A percentile compares a stretch with the other conserved stretches of the same genome.
Evolutionary conservation across 30 jellyfish, hydroid and myxozoan genomes (phyloP).

Genomic region (Hydra vulgaris): DNA sequence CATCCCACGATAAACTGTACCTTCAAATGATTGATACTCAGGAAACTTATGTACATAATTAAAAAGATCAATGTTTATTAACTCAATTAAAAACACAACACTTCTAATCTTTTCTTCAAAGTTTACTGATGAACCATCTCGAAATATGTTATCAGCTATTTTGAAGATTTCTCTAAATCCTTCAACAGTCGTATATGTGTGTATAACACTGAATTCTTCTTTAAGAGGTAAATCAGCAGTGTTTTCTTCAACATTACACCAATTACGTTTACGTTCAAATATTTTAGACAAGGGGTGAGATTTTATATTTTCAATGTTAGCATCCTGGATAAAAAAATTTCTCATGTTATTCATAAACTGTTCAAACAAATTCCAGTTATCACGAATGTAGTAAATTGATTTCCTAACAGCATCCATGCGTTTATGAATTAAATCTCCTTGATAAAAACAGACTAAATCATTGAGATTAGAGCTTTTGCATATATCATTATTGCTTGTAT

Average conservation of each 20-base stretch:
- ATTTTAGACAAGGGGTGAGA: slow-evolving; percentile 9
- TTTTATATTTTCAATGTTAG: not conserved
- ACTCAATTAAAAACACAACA: slow-evolving; percentile 58
- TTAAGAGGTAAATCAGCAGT: slow-evolving; percentile 23
- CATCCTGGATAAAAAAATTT: slow-evolving; percentile 22
- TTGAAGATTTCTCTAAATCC: slow-evolving; percentile 63
- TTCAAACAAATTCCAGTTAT: slow-evolving; percentile 52
- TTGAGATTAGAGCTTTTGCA: slow-evolving; percentile 44
- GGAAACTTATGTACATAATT: slow-evolving; percentile 48
- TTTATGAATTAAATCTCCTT: slow-evolving; percentile 49
- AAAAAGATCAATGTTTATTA: slow-evolving; percentile 55
- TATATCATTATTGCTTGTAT: slow-evolving; percentile 5
- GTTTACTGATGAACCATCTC: slow-evolving; percentile 45
- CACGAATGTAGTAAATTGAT: slow-evolving; percentile 42
- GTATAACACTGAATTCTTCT: slow-evolving; percentile 30
- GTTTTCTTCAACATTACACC: slow-evolving; percentile 70
- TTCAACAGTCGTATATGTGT: slow-evolving; percentile 49
- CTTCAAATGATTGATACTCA: slow-evolving; percentile 37
- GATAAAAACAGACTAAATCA: slow-evolving; percentile 53
- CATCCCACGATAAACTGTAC: slow-evolving; percentile 71
- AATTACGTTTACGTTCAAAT: slow-evolving; percentile 34
- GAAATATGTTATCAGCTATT: slow-evolving; percentile 41
- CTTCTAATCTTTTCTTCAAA: slow-evolving; percentile 32
- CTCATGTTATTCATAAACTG: slow-evolving; percentile 7
- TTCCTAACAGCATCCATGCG: slow-evolving; percentile 70